Evolutionary conservation across 1,140 invertebrate genomes (phyloP).

Genomic region (Caenorhabditis latens): DNA sequence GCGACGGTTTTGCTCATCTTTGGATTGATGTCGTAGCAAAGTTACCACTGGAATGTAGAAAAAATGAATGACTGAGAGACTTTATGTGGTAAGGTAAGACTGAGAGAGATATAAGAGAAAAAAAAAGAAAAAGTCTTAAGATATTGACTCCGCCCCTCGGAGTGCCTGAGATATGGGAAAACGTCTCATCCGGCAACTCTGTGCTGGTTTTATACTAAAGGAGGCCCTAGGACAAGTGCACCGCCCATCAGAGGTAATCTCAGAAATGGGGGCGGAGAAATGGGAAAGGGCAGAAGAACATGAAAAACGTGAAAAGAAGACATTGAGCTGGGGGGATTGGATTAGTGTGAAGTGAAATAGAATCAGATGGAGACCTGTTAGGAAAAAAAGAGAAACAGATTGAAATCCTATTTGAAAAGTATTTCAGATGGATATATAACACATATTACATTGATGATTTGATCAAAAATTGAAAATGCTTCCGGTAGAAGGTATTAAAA

Average conservation of each 20-base stretch:
- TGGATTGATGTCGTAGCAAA: conserved; percentile 22
- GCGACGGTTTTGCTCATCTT: conserved; percentile 43
- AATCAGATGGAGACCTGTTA: background rate
- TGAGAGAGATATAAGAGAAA: background rate
- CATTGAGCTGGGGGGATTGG: background rate
- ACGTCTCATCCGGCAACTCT: conserved; percentile 11
- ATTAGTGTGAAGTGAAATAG: background rate
- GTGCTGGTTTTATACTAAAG: conserved; percentile 22
- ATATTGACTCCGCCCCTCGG: background rate
- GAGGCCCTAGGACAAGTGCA: conserved; percentile 12
- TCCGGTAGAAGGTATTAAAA: background rate
- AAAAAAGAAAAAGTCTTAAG: background rate
- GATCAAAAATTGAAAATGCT: background rate
- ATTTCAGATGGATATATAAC: background rate
- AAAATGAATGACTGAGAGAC: background rate
- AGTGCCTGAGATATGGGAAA: background rate
- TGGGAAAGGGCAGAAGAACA: background rate
- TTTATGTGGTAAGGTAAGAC: too few relatives aligned
- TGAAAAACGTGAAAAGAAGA: background rate
- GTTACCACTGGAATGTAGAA: background rate
- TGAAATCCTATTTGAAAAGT: background rate
- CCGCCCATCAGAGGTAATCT: conserved; percentile 52
- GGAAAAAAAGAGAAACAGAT: background rate
- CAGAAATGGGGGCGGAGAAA: conserved; percentile 19
- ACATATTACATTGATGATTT: background rate